Evolutionary conservation across 1,140 invertebrate species (phyloP).

Genomic region (Acromyrmex heyeri): DNA sequence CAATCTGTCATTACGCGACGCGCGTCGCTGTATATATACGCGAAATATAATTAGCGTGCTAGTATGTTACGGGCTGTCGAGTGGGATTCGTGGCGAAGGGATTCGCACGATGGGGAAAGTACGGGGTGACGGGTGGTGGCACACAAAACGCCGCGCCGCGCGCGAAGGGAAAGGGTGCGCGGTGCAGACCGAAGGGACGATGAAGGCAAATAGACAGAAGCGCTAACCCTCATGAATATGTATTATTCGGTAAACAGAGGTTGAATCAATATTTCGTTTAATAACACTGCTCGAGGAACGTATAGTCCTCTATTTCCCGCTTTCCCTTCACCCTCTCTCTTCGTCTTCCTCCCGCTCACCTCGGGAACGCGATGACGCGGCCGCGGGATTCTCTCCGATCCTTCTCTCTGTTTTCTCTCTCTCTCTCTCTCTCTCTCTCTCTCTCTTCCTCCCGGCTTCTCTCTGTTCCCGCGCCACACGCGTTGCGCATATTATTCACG

Average conservation of each 20-base stretch:
- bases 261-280: slow-evolving; percentile 87
- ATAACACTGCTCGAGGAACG: slow-evolving; percentile 81
- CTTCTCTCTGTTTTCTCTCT: background rate
- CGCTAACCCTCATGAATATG: slow-evolving; percentile 85
- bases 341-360: slow-evolving; percentile 41
- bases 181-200: slow-evolving; percentile 70
- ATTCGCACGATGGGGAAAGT: slow-evolving; percentile 23
- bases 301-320: slow-evolving; percentile 48
- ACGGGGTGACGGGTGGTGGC: slow-evolving; percentile 8
- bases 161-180: slow-evolving; percentile 26
- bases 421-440: background rate
- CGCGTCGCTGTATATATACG: slow-evolving; percentile 40
- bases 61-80: slow-evolving; percentile 39
- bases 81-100: slow-evolving; percentile 36
- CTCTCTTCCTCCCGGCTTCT: background rate
- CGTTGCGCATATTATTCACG: slow-evolving; percentile 80
- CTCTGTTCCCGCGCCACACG: slow-evolving; percentile 45
- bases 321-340: background rate
- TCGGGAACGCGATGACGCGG: slow-evolving; percentile 45
- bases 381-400: background rate
- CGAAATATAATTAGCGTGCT: slow-evolving; percentile 56
- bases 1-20: slow-evolving; percentile 57
- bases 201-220: slow-evolving; percentile 81
- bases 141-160: slow-evolving; percentile 29
- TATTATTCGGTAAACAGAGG: slow-evolving; percentile 86